A percentile compares a stretch with the other conserved stretches of the same genome.
Conservation (phyloP, 1,140 invertebrate genomes). For the Oryzaephilus surinamensis region DNA sequence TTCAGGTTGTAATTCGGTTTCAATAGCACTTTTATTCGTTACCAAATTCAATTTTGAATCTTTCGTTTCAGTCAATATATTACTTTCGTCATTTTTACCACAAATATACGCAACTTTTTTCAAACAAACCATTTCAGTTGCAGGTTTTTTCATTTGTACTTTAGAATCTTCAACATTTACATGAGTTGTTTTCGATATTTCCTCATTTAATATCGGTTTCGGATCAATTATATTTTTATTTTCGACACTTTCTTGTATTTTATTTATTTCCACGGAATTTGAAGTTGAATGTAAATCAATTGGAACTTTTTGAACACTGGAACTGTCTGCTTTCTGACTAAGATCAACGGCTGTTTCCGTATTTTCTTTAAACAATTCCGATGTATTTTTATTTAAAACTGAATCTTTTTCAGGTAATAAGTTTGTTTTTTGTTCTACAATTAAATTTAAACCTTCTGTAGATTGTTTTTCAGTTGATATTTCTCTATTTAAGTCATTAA, state of each 20-base stretch:
- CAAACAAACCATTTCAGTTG: constrained; percentile 1
- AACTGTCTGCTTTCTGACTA: too few species aligned
- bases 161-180: not conserved
- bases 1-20: not conserved
- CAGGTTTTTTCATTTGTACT: constrained; percentile 2
- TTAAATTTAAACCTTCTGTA: too few species aligned
- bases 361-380: too few species aligned
- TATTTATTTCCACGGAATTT: too few species aligned
- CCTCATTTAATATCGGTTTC: not conserved
- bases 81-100: constrained; percentile 23
- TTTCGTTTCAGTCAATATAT: constrained; percentile 29
- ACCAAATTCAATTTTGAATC: constrained; percentile 17
- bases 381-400: not conserved
- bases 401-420: not conserved
- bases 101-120: constrained; percentile 3
- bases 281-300: not conserved
- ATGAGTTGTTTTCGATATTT: too few species aligned
- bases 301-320: not conserved
- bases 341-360: too few species aligned
- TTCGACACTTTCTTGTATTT: too few species aligned
- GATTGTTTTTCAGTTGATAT: too few species aligned
- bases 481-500: too few species aligned
- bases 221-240: too few species aligned
- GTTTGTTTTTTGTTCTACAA: too few species aligned
- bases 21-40: constrained; percentile 1